A percentile compares a stretch with the other conserved stretches of the same genome.
Evolutionary conservation across 1,140 invertebrate species (phyloP).

Genomic region (Anastrepha obliqua): DNA sequence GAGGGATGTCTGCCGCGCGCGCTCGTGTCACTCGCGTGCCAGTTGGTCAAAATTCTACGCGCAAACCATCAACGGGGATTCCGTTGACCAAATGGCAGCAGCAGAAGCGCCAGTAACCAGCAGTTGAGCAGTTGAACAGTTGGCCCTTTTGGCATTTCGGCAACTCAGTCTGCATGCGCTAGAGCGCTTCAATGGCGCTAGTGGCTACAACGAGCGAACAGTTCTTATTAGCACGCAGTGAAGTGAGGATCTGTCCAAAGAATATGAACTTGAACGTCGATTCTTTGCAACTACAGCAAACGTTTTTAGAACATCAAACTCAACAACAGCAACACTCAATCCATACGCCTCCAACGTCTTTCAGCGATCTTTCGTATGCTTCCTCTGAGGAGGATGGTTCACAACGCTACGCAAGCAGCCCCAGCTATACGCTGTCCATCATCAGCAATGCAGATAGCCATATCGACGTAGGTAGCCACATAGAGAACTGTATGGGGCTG

Average conservation of each 20-base stretch:
- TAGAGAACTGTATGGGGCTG: background rate
- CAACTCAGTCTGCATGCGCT: background rate
- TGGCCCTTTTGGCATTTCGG: constrained; percentile 13
- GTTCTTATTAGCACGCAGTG: constrained; percentile 1
- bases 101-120: background rate
- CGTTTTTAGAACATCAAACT: background rate
- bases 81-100: background rate
- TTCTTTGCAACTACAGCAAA: background rate
- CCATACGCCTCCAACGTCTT: background rate
- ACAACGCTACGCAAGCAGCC: constrained; percentile 51
- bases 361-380: constrained; percentile 37
- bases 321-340: background rate
- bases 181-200: background rate
- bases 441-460: background rate
- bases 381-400: constrained; percentile 56
- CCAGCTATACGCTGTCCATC: constrained; percentile 25
- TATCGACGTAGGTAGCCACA: background rate
- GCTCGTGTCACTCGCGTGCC: constrained; percentile 54
- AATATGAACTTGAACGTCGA: constrained; percentile 10
- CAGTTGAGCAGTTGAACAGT: background rate
- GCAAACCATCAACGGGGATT: constrained; percentile 28
- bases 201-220: background rate
- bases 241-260: constrained; percentile 21
- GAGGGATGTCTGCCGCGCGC: constrained; percentile 41
- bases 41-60: constrained; percentile 56